These are phyloP conservation scores for Dufourea novaeangliae DNA, from an alignment of 1,140 invertebrate genomes.

Conservation along the genomic window DNA sequence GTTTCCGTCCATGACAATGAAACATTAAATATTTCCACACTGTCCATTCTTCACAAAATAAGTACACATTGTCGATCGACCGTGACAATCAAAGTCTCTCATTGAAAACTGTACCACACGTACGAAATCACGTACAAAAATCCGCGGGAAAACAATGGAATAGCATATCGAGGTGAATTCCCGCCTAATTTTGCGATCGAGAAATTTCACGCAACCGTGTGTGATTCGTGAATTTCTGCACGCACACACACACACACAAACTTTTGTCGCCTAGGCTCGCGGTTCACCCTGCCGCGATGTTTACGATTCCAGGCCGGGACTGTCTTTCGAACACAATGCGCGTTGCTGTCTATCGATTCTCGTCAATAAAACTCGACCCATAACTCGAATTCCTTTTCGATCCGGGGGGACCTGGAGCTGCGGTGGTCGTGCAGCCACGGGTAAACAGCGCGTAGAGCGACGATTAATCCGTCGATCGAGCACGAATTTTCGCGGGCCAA, in stretches of 20 bases:
- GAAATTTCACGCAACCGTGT: no score
- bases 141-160: no score
- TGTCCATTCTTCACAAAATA: no score
- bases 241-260: not conserved
- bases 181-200: no score
- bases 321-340: not conserved
- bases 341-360: not conserved
- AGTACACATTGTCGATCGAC: no score
- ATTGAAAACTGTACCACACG: no score
- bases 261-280: not conserved
- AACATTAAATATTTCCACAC: no score
- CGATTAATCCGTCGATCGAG: not conserved
- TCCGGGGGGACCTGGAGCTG: no score
- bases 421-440: fast-evolving
- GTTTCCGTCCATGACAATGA: no score
- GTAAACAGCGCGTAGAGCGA: not conserved
- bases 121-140: no score
- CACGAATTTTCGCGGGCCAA: not conserved
- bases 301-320: not conserved
- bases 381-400: not conserved
- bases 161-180: no score
- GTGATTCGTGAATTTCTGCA: not conserved
- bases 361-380: not conserved
- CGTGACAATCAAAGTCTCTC: no score
- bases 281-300: not conserved